Evolutionary conservation across 1,140 invertebrate genomes (phyloP), one percentile per base, ranked within the genome.

Genomic region (Notospermus geniculatus): DNA sequence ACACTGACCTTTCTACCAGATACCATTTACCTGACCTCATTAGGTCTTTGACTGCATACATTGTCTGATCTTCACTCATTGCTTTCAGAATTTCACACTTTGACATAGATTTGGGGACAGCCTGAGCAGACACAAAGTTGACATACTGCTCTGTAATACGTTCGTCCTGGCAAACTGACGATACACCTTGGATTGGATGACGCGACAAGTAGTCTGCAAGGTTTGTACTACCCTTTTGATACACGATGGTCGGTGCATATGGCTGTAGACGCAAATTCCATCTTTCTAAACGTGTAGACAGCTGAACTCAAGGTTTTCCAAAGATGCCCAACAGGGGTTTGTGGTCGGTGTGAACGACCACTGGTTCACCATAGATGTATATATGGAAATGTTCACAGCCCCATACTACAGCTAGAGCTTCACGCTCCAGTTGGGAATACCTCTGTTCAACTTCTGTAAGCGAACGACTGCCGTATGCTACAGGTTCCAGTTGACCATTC

Each of bases 391-490:
- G 62, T 55, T 82, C 72, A 46, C 70, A 71, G 5, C 62, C 67
- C 72, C 76, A 71, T 13, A 65, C 52, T 32, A 70, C 57, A n/a
- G 68, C 65, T 1, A 81, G 55, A 25, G 71, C 66, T 66, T 83
- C 81, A 59, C 77, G 74, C 62, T 83, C 81, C 17, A 75, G 78
- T 61, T 82, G 77, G 1, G 68, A 81, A 63, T 81, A 82, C 28
- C 74, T 36, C 54, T 65, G 64, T 69, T 83, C 73, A 1, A 71
- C 57, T 77, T 59, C 25, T 29, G 68, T 76, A 19, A 43, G 39
- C 39, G 39, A 11, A 67, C 75, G 75, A 58, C 75, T 79, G 7
- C 67, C 75, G 69, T 75, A 83, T 0, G 71, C 68, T 32, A 83
- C 75, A 29, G 32, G 19, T 53, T 58, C 56, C 5, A 52, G 56